phyloP scores from a whole-genome alignment of 2,888 invertebrate species.

The Charanyca ferruginea region DNA sequence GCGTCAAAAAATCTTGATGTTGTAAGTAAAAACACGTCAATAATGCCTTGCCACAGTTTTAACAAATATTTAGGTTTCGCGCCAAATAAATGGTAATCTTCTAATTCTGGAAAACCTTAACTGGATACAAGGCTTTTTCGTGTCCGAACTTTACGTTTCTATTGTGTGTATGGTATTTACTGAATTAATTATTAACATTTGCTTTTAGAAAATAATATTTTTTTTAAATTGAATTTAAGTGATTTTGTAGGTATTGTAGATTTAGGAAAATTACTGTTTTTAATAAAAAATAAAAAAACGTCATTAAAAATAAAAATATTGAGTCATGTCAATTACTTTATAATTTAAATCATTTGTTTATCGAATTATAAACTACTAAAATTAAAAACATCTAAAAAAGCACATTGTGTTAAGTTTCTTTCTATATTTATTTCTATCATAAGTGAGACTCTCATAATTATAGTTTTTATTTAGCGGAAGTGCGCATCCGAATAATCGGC shows the following conservation, averaged over 20 bases:
- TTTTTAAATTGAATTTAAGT: no score
- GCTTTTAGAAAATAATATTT: neutral
- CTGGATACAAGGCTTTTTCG: constrained; percentile 44
- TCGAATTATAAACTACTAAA: constrained; percentile 40
- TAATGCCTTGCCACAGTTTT: neutral
- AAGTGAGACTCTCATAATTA: constrained; percentile 25
- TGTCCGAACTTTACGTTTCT: neutral
- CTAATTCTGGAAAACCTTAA: neutral
- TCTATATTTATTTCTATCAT: constrained; percentile 14
- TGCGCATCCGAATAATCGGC: constrained; percentile 84
- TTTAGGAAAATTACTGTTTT: neutral
- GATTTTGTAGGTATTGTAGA: no score
- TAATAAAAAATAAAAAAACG: neutral
- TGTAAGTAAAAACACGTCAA: constrained; percentile 36
- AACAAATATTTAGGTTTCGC: constrained; percentile 49
- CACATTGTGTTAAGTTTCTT: constrained; percentile 6
- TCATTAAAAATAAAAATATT: constrained; percentile 42
- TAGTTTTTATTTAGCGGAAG: constrained; percentile 74
- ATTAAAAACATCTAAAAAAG: constrained; percentile 43
- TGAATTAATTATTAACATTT: neutral
- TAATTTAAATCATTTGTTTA: constrained; percentile 47
- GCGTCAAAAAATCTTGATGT: constrained; percentile 14
- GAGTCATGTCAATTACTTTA: constrained; percentile 66
- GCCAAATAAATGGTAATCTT: constrained; percentile 40
- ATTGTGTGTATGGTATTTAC: neutral